Conservation (phyloP, 2,113 vertebrate species). For the Ceyx melanurus region DNA sequence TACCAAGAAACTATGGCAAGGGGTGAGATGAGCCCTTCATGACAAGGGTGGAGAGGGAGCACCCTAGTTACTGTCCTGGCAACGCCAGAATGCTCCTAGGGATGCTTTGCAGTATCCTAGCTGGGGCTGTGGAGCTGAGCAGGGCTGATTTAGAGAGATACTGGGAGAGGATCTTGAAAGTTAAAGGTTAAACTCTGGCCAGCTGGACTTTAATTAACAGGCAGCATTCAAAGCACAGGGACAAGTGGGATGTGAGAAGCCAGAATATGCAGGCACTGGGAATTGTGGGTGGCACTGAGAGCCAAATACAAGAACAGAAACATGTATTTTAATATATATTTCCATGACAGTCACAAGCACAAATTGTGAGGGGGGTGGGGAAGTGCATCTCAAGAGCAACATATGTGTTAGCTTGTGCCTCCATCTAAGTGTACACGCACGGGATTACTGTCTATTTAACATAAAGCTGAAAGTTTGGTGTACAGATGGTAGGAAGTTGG, state of each 20-base stretch:
- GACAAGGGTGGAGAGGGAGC: neutral
- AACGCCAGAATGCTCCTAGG: neutral
- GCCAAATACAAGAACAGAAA: conserved; percentile 34
- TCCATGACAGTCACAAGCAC: conserved; percentile 20
- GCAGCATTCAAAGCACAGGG: neutral
- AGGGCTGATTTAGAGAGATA: neutral
- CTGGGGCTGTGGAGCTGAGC: neutral
- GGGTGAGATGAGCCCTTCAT: neutral
- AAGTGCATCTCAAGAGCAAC: conserved; percentile 13
- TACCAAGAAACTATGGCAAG: neutral
- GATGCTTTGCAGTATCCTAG: neutral
- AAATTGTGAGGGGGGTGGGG: neutral
- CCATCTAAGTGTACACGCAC: conserved; percentile 7
- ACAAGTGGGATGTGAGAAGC: conserved; percentile 62
- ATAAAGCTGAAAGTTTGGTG: neutral
- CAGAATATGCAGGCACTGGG: neutral
- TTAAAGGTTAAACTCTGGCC: neutral
- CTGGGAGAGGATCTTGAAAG: neutral
- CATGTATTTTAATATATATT: neutral
- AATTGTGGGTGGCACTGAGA: conserved; percentile 47
- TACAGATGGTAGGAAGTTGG: conserved; percentile 45
- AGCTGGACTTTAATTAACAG: neutral
- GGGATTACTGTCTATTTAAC: neutral
- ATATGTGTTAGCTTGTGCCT: conserved; percentile 33
- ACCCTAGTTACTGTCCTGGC: neutral